Conservation (phyloP, 2,113 vertebrate species). For the Nycticorax nycticorax region DNA sequence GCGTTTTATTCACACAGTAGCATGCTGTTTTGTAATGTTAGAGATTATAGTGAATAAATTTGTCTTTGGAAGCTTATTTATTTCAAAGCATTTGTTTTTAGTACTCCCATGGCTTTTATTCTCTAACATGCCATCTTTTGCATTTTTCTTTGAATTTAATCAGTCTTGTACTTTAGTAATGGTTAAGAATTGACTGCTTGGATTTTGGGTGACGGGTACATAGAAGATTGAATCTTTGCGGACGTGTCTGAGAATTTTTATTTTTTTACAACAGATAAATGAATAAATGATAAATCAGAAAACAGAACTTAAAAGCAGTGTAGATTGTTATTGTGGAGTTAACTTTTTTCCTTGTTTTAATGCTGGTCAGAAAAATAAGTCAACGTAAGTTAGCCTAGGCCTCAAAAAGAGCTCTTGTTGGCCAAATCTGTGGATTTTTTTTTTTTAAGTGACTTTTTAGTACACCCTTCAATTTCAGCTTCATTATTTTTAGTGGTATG, state of each 20-base stretch:
- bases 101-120: background rate
- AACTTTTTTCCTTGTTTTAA: background rate
- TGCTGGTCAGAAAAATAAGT: background rate
- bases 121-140: background rate
- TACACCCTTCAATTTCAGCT: background rate
- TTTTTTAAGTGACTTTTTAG: background rate
- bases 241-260: background rate
- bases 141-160: background rate
- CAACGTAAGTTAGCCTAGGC: background rate
- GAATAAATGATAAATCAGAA: background rate
- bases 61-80: background rate
- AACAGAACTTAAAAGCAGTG: background rate
- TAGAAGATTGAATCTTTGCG: background rate
- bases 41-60: background rate
- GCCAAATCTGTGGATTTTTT: background rate
- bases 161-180: background rate
- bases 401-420: background rate
- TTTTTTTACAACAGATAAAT: background rate
- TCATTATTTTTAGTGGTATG: background rate
- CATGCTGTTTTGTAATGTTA: background rate
- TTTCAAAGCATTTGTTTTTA: background rate
- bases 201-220: background rate
- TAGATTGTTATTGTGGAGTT: background rate
- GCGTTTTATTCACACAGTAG: background rate
- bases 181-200: background rate